A percentile compares a stretch with the other conserved stretches of the same genome.
Evolutionary conservation across 2,113 vertebrate species (phyloP).

Genomic region (Cepphus grylle): DNA sequence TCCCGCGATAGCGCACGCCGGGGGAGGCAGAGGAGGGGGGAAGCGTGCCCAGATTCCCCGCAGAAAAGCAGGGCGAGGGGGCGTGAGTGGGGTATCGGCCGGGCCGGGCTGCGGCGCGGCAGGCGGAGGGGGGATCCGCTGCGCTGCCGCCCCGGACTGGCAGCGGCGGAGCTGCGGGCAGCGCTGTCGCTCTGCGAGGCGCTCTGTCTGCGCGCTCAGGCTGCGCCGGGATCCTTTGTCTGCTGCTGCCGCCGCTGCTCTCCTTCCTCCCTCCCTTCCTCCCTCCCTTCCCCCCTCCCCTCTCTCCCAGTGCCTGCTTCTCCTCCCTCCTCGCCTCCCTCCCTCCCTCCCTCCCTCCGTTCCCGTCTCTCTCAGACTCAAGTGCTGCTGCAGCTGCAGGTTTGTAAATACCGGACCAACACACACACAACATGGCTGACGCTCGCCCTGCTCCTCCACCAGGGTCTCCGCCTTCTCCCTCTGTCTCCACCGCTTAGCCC

Average conservation of each 20-base stretch:
- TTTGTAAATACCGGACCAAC: slow-evolving; percentile 65
- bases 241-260: slow-evolving; percentile 22
- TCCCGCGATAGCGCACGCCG: neutral
- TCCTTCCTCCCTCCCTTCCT: neutral
- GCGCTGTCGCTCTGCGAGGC: neutral
- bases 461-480: slow-evolving; percentile 49
- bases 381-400: slow-evolving; percentile 66
- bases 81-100: neutral
- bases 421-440: slow-evolving; percentile 82
- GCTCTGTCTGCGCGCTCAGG: neutral
- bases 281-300: neutral
- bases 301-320: slow-evolving; percentile 1
- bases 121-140: neutral
- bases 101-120: neutral
- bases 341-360: neutral
- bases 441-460: slow-evolving; percentile 54
- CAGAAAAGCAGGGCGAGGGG: neutral
- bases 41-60: neutral
- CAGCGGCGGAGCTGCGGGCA: neutral
- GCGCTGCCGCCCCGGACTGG: neutral
- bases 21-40: neutral
- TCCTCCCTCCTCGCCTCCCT: neutral
- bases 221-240: slow-evolving; percentile 56
- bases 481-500: slow-evolving; percentile 9
- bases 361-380: slow-evolving; percentile 6